phyloP scores from a whole-genome alignment of 2,113 vertebrate species.

The Ahaetulla prasina region DNA sequence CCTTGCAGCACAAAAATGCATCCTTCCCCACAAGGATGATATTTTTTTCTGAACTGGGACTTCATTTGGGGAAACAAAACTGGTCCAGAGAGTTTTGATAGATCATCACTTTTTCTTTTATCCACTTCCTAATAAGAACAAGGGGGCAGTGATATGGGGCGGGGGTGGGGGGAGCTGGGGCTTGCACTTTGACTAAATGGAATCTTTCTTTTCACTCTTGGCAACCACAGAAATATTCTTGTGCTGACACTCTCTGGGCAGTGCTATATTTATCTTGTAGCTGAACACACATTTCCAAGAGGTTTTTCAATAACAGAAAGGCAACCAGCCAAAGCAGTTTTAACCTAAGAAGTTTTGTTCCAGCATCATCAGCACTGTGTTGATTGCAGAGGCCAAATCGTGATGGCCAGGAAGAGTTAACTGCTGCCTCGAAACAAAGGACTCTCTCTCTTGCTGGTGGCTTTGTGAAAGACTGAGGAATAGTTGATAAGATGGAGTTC shows the following conservation, averaged over 20 bases:
- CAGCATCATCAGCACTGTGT: conserved; percentile 31
- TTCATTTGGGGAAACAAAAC: conserved; percentile 45
- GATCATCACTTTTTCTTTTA: conserved; percentile 38
- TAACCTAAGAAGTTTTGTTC: conserved; percentile 49
- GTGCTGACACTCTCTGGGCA: conserved; percentile 48
- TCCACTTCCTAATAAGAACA: neutral
- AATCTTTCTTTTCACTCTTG: conserved; percentile 62
- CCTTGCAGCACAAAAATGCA: neutral
- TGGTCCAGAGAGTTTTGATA: conserved; percentile 34
- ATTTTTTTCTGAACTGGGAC: conserved; percentile 19
- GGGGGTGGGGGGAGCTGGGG: neutral
- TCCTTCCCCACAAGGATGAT: neutral
- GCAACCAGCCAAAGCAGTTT: conserved; percentile 50
- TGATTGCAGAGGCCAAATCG: conserved; percentile 39
- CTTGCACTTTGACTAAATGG: conserved; percentile 61
- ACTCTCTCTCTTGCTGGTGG: conserved; percentile 22
- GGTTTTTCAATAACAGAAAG: conserved; percentile 46
- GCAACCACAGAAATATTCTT: conserved; percentile 58
- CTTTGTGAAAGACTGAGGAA: conserved; percentile 20
- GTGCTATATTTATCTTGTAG: conserved; percentile 64
- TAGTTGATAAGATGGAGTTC: conserved; percentile 44
- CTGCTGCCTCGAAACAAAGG: conserved; percentile 30
- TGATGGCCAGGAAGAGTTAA: conserved; percentile 30
- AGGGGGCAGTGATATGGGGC: conserved; percentile 24
- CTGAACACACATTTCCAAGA: conserved; percentile 51